Evolutionary conservation across 64 coral and sea anemone species (phyloP), one percentile per base, ranked within the genome.

Genomic region (Anthopleura sola): DNA sequence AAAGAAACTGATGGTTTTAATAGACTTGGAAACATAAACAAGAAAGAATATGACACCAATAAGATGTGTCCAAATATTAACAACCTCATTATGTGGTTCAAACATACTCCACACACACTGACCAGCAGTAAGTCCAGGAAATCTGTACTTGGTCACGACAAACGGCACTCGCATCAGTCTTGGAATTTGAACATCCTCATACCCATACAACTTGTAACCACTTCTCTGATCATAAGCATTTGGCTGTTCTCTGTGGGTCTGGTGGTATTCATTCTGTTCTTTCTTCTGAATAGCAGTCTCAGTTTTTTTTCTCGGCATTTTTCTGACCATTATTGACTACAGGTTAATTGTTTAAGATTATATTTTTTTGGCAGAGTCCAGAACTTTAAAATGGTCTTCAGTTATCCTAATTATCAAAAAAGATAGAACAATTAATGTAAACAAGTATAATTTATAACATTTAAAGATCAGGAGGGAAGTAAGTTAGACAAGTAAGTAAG

Each of bases 61-160:
- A 3, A 91, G 44, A 36, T 91, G 89, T 16, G 83, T 76, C 89
- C 89, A 91, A 12, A 91, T 78, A 71, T 91, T 86, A 40, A 91
- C 37, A 55, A 31, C 62, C 31, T 91, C 89, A 50, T 91, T 91
- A 31, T 86, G 55, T 24, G 71, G 38, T 53, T 91, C 75, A 39
- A 91, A 86, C 38, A 91, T 24, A 20, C 89, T 91, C 29, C 83
- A 76, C 6, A 91, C 56, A 37, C 89, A 91, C 28, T 91, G 75
- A 33, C 62, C 82, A 33, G 55, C 51, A 36, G 49, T 56, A 1
- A 83, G 44, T 7, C 82, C 48, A n/a, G 82, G 82, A 31, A 53
- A 60, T 33, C 82, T 31, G 28, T 83, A 83, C 21, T 49, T 83
- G 19, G 82, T 29, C 11, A 18, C 9, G 18, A 83, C 47, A 56